Evolutionary conservation across 2,797 vertebrate species (phyloP).

Genomic region (Eremophila alpestris): DNA sequence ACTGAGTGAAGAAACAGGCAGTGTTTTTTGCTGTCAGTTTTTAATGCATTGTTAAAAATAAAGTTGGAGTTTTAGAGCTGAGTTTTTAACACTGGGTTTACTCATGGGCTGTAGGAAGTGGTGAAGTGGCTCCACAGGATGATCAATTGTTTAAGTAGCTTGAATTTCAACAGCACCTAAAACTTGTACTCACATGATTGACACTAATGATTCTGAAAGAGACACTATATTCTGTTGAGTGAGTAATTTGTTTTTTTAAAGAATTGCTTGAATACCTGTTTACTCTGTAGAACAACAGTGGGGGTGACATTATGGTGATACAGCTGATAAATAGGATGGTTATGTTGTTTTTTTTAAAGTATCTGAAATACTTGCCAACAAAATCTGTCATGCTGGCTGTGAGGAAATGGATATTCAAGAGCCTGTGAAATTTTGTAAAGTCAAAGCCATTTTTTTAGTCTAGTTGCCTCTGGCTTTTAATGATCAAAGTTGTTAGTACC

Average conservation of each 20-base stretch:
- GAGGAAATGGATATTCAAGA: neutral
- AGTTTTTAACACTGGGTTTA: conserved; percentile 7
- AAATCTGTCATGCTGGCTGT: neutral
- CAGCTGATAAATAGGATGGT: conserved; percentile 14
- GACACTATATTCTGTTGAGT: conserved; percentile 1
- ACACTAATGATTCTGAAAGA: conserved; percentile 57
- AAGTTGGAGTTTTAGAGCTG: neutral
- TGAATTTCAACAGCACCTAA: conserved; percentile 42
- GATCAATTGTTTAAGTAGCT: conserved; percentile 56
- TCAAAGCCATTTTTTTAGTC: neutral
- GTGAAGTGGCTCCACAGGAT: neutral
- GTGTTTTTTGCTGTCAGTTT: neutral
- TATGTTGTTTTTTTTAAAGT: neutral
- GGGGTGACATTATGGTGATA: neutral
- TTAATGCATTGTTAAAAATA: neutral
- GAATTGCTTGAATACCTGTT: conserved; percentile 31
- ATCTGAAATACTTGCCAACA: neutral
- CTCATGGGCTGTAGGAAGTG: neutral
- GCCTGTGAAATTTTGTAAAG: neutral
- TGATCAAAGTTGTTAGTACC: neutral
- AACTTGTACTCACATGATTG: conserved; percentile 61
- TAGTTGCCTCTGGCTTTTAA: neutral
- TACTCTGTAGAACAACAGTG: neutral
- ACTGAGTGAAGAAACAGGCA: neutral
- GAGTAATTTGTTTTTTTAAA: conserved; percentile 35